These are phyloP conservation scores for Pterobdella sp. DNA, from an alignment of 2,888 invertebrate genomes.

Conservation along the genomic window DNA sequence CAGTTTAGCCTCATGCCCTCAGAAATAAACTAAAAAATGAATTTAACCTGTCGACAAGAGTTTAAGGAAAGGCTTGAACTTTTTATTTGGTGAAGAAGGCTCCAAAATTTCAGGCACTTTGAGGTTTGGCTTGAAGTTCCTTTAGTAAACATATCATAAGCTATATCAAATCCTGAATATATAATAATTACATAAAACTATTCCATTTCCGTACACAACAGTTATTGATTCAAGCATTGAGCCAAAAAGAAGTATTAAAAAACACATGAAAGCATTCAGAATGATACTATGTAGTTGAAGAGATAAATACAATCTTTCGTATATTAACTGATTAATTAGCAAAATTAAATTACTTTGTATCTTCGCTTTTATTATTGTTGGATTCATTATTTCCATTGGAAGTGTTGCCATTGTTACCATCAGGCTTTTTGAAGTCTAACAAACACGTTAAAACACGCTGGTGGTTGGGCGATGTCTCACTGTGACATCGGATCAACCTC, in stretches of 20 bases:
- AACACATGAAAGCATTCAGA: too few species aligned
- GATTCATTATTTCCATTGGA: slow-evolving; percentile 29
- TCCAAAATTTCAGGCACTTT: background rate
- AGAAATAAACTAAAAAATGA: background rate
- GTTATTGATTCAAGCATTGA: too few species aligned
- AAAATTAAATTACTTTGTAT: slow-evolving; percentile 43
- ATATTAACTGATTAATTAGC: too few species aligned
- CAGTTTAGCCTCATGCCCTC: too few species aligned
- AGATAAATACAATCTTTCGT: too few species aligned
- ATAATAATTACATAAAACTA: too few species aligned
- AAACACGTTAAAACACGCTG: slow-evolving; percentile 53
- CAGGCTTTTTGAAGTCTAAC: slow-evolving; percentile 65
- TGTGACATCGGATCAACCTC: slow-evolving; percentile 67
- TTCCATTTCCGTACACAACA: too few species aligned
- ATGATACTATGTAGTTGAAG: too few species aligned
- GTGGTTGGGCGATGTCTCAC: slow-evolving; percentile 67
- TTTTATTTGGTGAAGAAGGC: slow-evolving; percentile 4
- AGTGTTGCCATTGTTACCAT: slow-evolving; percentile 49
- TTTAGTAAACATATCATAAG: too few species aligned
- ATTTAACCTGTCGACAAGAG: background rate
- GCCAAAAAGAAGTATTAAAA: too few species aligned
- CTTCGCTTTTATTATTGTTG: background rate
- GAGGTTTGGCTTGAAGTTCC: background rate
- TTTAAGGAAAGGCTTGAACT: slow-evolving; percentile 6
- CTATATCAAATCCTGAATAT: too few species aligned